These are phyloP conservation scores for Taurulus bubalis DNA, from an alignment of 2,113 vertebrate species.

Conservation along the genomic window DNA sequence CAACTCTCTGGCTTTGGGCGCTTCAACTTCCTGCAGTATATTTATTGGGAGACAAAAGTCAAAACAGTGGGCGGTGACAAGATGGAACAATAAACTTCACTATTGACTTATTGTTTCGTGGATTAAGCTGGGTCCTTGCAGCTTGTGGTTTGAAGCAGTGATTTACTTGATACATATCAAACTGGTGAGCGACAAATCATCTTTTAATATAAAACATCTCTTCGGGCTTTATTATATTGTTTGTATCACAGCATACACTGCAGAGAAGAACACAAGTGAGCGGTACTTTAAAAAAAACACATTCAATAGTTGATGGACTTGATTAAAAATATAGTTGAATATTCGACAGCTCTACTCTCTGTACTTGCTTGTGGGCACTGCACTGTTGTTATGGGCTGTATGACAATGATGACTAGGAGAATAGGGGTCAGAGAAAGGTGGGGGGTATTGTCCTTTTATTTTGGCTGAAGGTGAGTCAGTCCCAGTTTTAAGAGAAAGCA, in stretches of 20 bases:
- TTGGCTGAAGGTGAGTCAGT: background rate
- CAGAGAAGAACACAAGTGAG: background rate
- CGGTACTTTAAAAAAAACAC: background rate
- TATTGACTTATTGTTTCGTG: background rate
- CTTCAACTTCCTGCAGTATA: background rate
- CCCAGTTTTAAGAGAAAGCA: background rate
- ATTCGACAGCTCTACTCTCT: constrained; percentile 1
- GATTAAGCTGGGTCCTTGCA: background rate
- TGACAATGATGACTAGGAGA: background rate
- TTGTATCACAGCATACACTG: background rate
- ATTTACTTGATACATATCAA: background rate
- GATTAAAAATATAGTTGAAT: background rate
- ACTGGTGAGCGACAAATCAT: background rate
- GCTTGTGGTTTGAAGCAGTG: constrained; percentile 3
- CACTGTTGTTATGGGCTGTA: background rate
- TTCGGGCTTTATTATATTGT: background rate
- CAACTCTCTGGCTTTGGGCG: background rate
- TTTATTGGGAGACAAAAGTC: background rate
- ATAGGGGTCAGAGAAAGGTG: background rate
- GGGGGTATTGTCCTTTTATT: background rate
- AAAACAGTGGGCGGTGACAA: background rate
- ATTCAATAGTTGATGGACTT: constrained; percentile 1
- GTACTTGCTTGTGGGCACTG: background rate
- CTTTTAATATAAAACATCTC: constrained; percentile 1
- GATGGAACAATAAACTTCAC: constrained; percentile 3